Percentiles rank a stretch among this genome's conserved stretches.
These are phyloP conservation scores for Bombyx huttoni DNA, from an alignment of 2,888 invertebrate genomes.

Conservation along the genomic window DNA sequence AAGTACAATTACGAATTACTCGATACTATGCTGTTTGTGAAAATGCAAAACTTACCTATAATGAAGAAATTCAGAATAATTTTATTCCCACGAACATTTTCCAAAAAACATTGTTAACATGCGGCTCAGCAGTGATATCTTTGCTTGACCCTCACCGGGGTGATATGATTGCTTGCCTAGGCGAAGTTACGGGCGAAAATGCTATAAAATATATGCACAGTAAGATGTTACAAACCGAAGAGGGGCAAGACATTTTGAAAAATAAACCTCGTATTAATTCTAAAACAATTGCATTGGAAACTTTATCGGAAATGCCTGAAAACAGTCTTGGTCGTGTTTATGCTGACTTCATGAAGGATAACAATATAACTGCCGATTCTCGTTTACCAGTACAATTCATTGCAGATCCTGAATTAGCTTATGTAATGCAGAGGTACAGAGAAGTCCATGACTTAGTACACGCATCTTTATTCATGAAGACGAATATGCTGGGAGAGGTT, in stretches of 20 bases:
- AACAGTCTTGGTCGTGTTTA: conserved; percentile 91
- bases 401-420: conserved; percentile 89
- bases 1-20: background rate
- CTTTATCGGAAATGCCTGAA: conserved; percentile 79
- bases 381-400: conserved; percentile 92
- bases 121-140: conserved; percentile 91
- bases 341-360: conserved; percentile 83
- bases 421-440: conserved; percentile 97
- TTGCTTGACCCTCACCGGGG: conserved; percentile 84
- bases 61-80: conserved; percentile 74
- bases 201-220: conserved; percentile 81
- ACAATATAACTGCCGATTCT: conserved; percentile 94
- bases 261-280: conserved; percentile 92
- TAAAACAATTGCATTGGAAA: conserved; percentile 81
- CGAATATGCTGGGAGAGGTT: conserved; percentile 89
- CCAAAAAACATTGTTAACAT: conserved; percentile 83
- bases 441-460: conserved; percentile 98
- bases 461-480: conserved; percentile 92
- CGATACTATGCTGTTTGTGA: conserved; percentile 19
- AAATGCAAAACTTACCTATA: conserved; percentile 52
- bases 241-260: conserved; percentile 82
- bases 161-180: conserved; percentile 96
- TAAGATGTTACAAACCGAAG: conserved; percentile 82
- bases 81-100: conserved; percentile 77
- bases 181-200: conserved; percentile 87